Conservation (phyloP, 2,888 invertebrate genomes). For the Parascotia fuliginaria region DNA sequence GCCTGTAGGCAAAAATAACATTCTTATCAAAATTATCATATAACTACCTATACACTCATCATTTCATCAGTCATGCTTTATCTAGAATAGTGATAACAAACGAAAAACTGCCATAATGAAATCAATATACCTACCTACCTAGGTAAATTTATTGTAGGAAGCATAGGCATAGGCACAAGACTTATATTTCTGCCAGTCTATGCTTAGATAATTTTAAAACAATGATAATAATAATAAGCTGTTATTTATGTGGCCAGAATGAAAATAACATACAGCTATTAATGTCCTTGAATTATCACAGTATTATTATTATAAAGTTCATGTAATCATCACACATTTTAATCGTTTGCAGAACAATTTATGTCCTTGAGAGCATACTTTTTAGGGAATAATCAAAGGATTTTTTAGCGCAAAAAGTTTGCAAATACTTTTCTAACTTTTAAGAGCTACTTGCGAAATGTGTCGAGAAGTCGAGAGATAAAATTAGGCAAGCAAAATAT, state of each 20-base stretch:
- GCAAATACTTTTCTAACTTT: constrained; percentile 23
- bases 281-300: too few relatives aligned
- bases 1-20: constrained; percentile 38
- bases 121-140: too few relatives aligned
- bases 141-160: constrained; percentile 17
- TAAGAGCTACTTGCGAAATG: constrained; percentile 22
- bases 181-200: constrained; percentile 20
- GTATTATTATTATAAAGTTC: too few relatives aligned
- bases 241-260: too few relatives aligned
- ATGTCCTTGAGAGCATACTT: constrained; percentile 12
- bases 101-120: constrained; percentile 20
- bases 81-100: constrained; percentile 64
- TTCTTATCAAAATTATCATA: constrained; percentile 61
- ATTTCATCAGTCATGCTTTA: constrained; percentile 73
- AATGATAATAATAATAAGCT: neutral
- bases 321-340: too few relatives aligned
- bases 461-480: constrained; percentile 27
- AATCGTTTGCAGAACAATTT: too few relatives aligned
- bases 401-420: constrained; percentile 19
- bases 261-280: too few relatives aligned
- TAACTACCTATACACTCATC: constrained; percentile 61
- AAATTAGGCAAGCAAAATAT: constrained; percentile 25
- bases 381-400: neutral
- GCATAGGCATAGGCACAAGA: constrained; percentile 28
- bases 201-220: neutral